Base-by-base conservation (phyloP, 2,888 invertebrate species). In the Schizotus pectinicornis region DNA sequence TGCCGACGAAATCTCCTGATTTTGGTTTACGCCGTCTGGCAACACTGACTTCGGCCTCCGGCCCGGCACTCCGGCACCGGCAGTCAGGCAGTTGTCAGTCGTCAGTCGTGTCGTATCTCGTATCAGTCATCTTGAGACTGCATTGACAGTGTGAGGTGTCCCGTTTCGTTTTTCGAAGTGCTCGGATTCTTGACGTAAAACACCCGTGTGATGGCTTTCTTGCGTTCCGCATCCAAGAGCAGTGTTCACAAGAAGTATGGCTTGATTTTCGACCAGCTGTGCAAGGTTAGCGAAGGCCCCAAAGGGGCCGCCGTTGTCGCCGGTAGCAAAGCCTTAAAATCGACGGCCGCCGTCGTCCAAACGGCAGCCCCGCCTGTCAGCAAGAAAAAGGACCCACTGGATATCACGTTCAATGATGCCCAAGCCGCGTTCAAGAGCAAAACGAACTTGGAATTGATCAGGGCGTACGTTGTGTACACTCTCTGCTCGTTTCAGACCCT, bases 391-490 rank as follows among this genome's bases (percentile, higher is more conserved):
- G 73, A 74, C 51, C 71, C 71, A 7, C 83, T 95, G 69, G 95
- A 95, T 81, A 86, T 92, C 64, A 85, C 85, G 67, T 98, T 98
- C 82, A 88, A 88, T 80, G 92, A 95, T 84, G 90, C 93, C 22
- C 84, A 88, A 72, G 94, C 95, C 68, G 92, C 97, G 22, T 98
- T 95, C 84, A 94, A 94, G 80, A 95, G 95, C 82, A 98, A 98
- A 84, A 94, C 93, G 71, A 96, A 92, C 67, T 88, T 86, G 82
- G 97, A 98, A 81, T 85, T 98, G 68, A 76, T 95, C 48, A 85
- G 98, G 66, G 96, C 95, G 36, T 91, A 94, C 78, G 73, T 95
- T 75, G 97, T 98, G 68, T 96, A 97, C 81, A 88, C 91, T 77
- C 83, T 98, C 78, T 97, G 97, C 81, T 91, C 94, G 55, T 84